These are phyloP conservation scores for Dione juno DNA, from an alignment of 2,888 invertebrate genomes.

Conservation along the genomic window DNA sequence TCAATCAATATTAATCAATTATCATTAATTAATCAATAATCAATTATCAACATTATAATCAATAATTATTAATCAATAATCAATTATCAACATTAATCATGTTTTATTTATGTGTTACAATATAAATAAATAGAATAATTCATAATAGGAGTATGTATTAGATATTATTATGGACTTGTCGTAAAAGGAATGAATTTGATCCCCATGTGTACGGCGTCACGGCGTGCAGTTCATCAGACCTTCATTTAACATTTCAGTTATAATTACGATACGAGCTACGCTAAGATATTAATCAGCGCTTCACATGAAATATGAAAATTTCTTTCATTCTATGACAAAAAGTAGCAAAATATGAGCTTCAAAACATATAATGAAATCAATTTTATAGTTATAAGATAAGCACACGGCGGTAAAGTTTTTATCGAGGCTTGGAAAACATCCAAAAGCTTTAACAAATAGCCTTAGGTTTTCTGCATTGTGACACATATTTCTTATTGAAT, in stretches of 20 bases:
- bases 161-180: background rate
- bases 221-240: conserved; percentile 15
- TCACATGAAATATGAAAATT: background rate
- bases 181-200: background rate
- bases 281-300: background rate
- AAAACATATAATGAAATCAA: background rate
- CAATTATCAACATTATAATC: too few relatives aligned
- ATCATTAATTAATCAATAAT: too few relatives aligned
- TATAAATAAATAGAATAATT: too few relatives aligned
- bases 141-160: background rate
- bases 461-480: conserved; percentile 26
- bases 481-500: conserved; percentile 25
- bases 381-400: conserved; percentile 17
- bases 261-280: background rate
- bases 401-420: conserved; percentile 10
- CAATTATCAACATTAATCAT: too few relatives aligned
- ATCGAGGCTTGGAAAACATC: conserved; percentile 35
- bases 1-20: too few relatives aligned
- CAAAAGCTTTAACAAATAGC: conserved; percentile 32
- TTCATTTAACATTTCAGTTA: conserved; percentile 17
- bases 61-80: too few relatives aligned
- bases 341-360: too few relatives aligned
- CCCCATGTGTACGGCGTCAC: background rate
- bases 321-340: background rate
- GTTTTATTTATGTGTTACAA: too few relatives aligned